Evolutionary conservation across 2,797 vertebrate genomes (phyloP).

Genomic region (Chelon auratus): DNA sequence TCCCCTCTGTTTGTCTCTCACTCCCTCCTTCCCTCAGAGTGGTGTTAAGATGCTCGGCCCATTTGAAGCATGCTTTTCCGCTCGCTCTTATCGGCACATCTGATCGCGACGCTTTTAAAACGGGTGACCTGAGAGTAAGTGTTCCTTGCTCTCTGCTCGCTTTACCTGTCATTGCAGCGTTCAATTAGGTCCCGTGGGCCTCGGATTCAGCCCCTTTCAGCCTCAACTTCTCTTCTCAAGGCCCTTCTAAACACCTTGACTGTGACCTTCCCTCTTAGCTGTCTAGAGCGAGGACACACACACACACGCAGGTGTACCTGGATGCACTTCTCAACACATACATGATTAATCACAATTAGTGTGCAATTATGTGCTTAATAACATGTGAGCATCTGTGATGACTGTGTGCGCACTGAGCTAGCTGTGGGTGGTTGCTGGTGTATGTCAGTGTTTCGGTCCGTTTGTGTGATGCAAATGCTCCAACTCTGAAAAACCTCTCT

Average conservation of each 20-base stretch:
- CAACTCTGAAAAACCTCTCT: conserved; percentile 18
- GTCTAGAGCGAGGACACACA: conserved; percentile 39
- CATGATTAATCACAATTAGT: conserved; percentile 68
- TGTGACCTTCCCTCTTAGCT: conserved; percentile 57
- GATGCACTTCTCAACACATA: conserved; percentile 34
- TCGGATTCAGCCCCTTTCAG: conserved; percentile 48
- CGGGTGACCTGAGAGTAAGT: conserved; percentile 59
- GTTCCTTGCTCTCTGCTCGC: conserved; percentile 42
- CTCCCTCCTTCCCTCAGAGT: conserved; percentile 11
- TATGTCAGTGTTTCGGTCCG: conserved; percentile 20
- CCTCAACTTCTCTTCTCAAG: conserved; percentile 13
- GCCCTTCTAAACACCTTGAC: conserved; percentile 49
- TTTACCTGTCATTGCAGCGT: conserved; percentile 50
- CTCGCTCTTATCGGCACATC: conserved; percentile 59
- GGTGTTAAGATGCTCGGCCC: conserved; percentile 53
- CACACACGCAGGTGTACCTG: conserved; percentile 1
- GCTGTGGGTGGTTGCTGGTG: conserved; percentile 13
- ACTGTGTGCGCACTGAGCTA: conserved; percentile 13
- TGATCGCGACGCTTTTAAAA: conserved; percentile 64
- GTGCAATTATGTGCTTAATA: conserved; percentile 53
- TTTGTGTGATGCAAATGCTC: conserved; percentile 18
- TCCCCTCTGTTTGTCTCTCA: neutral
- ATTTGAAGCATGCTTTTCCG: conserved; percentile 58
- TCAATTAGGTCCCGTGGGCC: conserved; percentile 57
- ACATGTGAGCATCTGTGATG: conserved; percentile 52